These are phyloP conservation scores for Anthoscopus minutus DNA, from an alignment of 2,113 vertebrate genomes.

Conservation along the genomic window DNA sequence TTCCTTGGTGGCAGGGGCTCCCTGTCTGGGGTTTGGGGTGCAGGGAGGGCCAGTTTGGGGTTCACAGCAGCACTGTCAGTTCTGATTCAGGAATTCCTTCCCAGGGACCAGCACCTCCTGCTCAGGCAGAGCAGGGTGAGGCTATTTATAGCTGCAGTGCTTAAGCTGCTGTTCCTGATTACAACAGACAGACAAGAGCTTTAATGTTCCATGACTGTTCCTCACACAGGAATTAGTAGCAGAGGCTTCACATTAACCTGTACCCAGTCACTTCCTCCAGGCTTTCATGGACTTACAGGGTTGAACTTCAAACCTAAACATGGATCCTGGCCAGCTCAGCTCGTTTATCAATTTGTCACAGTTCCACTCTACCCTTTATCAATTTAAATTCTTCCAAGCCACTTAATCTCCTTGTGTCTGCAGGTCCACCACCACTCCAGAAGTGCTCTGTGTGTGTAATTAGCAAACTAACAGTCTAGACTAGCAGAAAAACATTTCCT, in stretches of 20 bases:
- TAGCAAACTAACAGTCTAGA: slow-evolving; percentile 21
- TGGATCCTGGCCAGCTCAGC: not conserved
- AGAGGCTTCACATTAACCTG: not conserved
- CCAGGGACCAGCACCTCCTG: not conserved
- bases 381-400: not conserved
- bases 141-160: not conserved
- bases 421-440: not conserved
- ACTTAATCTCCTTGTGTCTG: not conserved
- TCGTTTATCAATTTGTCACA: not conserved
- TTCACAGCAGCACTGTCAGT: not conserved
- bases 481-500: not conserved
- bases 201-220: not conserved
- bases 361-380: not conserved
- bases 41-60: not conserved
- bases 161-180: not conserved
- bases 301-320: not conserved
- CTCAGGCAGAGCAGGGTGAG: not conserved
- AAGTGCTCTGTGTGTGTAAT: not conserved
- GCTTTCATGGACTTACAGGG: not conserved
- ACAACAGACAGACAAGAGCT: not conserved
- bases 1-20: not conserved
- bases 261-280: not conserved
- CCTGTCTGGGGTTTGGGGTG: not conserved
- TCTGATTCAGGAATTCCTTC: not conserved
- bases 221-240: not conserved